Evolutionary conservation across 1,140 invertebrate species (phyloP), one percentile per base, ranked within the genome.

Genomic region (Heliconius hermathena): DNA sequence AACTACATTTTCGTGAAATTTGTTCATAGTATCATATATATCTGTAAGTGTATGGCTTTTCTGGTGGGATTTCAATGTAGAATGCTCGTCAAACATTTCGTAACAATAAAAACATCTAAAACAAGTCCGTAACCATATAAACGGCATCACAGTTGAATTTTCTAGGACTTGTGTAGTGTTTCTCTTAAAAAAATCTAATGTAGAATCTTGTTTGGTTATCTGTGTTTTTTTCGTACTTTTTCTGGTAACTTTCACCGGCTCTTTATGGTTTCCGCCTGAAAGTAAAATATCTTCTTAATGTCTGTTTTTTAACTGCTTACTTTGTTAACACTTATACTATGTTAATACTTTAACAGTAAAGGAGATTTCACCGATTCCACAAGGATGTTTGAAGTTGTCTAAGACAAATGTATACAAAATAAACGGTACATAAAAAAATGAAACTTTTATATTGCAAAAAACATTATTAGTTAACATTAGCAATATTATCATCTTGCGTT

Each of bases 21-120:
- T 83, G 38, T 66, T 70, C 38, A 83, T 76, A 20, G 75, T 74
- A 46, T 73, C 73, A 1, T 72, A 18, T 8, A 83, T 33, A 76
- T 83, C 82, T 18, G 79, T 26, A 11, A 41, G 9, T 2, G 71
- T 41, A 22, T 83, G 82, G 1, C 33, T 57, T 22, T 49, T 52
- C 29, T 85, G 26, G 80, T 91, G 83, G 79, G 86, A 11, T 84
- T 81, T 49, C 72, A 80, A 5, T 2, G 57, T 52, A 74, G 81
- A 70, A 78, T 80, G 49, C 20, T 77, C 36, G 0, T 84, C 75
- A 78, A 92, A 91, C 13, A 83, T 78, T 66, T 85, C 85, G 16
- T 88, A 86, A 73, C 91, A 93, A 71, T 84, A 93, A 66, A 91
- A 93, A 29, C 91, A 93, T 85, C 88, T 82, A 78, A 85, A 93